A percentile compares a stretch with the other conserved stretches of the same genome.
Evolutionary conservation across 2,797 vertebrate species (phyloP).

Genomic region (Rhinophrynus dorsalis): DNA sequence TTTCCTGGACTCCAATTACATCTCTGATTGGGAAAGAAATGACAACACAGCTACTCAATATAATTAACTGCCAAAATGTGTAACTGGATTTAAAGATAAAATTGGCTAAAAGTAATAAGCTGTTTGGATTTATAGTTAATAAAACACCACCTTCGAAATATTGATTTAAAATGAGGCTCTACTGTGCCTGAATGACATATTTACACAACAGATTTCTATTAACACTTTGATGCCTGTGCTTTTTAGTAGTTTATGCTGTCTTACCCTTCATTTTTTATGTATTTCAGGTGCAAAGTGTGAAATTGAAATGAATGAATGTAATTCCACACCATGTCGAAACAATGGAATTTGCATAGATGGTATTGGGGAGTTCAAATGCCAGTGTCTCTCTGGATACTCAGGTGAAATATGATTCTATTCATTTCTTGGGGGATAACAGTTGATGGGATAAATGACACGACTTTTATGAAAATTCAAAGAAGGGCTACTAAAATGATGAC

Average conservation of each 20-base stretch:
- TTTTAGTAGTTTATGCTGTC: too few relatives aligned
- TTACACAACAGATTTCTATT: conserved; percentile 12
- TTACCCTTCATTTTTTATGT: conserved; percentile 42
- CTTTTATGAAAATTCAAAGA: too few relatives aligned
- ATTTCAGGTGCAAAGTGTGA: conserved; percentile 92
- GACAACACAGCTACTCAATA: background rate
- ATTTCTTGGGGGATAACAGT: too few relatives aligned
- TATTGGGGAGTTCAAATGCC: conserved; percentile 82
- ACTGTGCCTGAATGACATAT: background rate
- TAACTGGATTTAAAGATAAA: background rate
- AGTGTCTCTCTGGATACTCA: conserved; percentile 85
- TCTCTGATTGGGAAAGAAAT: conserved; percentile 11
- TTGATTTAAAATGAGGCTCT: background rate
- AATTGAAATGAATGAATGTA: conserved; percentile 89
- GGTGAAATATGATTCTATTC: conserved; percentile 66
- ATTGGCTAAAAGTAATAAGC: conserved; percentile 6
- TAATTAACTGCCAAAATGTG: conserved; percentile 14
- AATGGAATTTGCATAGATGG: conserved; percentile 83
- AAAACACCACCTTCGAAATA: conserved; percentile 8
- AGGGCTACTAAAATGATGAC: too few relatives aligned
- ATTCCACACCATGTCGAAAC: conserved; percentile 85
- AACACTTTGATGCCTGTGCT: background rate
- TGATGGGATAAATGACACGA: too few relatives aligned
- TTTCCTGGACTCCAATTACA: conserved; percentile 16
- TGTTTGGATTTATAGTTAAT: conserved; percentile 13